These are phyloP conservation scores for Drosophila asahinai DNA, from an alignment of 1,140 invertebrate genomes.

Conservation along the genomic window DNA sequence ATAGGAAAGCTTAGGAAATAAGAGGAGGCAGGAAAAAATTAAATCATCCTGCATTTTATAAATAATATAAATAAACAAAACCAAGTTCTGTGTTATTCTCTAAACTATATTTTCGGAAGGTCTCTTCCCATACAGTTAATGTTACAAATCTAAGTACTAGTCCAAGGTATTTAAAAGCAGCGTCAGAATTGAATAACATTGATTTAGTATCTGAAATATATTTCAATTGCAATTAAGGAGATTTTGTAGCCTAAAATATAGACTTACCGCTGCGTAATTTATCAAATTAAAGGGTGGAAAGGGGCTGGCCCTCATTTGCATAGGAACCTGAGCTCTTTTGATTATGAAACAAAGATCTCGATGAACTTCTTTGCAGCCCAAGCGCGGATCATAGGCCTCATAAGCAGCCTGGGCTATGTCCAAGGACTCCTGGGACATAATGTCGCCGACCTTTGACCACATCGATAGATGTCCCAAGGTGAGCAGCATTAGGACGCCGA, in stretches of 20 bases:
- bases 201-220: constrained; percentile 1
- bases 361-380: not conserved
- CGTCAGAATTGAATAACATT: constrained; percentile 58
- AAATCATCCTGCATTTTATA: no score
- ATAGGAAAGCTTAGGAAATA: no score
- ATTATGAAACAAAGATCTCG: constrained; percentile 44
- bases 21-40: no score
- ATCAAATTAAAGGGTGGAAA: constrained; percentile 54
- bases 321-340: constrained; percentile 19
- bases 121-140: no score
- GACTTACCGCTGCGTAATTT: constrained; percentile 47
- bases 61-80: no score
- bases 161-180: constrained; percentile 45
- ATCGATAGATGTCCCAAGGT: constrained; percentile 31
- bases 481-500: constrained; percentile 46
- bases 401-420: constrained; percentile 40
- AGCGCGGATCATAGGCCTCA: constrained; percentile 23
- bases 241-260: not conserved
- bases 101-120: no score
- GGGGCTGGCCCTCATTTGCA: constrained; percentile 32
- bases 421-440: constrained; percentile 41
- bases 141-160: not conserved
- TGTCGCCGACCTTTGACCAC: constrained; percentile 44
- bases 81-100: no score
- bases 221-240: no score